phyloP scores from a whole-genome alignment of 2,113 vertebrate genomes.

The Ailuropoda melanoleuca region DNA sequence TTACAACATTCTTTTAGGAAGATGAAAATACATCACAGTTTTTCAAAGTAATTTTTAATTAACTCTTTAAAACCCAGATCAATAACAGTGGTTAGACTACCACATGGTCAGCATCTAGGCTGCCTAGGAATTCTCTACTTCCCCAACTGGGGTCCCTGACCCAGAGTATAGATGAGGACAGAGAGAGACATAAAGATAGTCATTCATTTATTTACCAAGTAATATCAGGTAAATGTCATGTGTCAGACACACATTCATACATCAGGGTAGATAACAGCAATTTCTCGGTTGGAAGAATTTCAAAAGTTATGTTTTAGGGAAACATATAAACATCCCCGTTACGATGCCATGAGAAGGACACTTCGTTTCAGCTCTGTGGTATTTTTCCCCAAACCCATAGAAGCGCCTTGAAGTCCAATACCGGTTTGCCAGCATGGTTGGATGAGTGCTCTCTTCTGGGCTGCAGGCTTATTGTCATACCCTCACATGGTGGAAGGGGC shows the following conservation, averaged over 20 bases:
- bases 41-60: conserved; percentile 35
- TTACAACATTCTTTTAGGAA: conserved; percentile 3
- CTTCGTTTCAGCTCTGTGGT: not conserved
- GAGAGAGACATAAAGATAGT: not conserved
- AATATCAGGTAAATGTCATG: not conserved
- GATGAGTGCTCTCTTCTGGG: not conserved
- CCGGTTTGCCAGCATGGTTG: not conserved
- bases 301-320: conserved; percentile 21
- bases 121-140: not conserved
- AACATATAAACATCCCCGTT: not conserved
- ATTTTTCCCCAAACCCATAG: not conserved
- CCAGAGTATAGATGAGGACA: not conserved
- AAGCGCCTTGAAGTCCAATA: not conserved
- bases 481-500: not conserved
- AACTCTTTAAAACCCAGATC: not conserved
- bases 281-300: conserved; percentile 12
- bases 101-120: not conserved
- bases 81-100: not conserved
- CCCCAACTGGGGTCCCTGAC: not conserved
- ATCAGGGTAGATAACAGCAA: not conserved
- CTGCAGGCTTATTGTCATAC: not conserved
- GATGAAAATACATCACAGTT: not conserved
- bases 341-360: not conserved
- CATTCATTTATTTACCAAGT: not conserved
- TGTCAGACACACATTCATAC: not conserved